Conservation (phyloP, 2,797 vertebrate species). For the Zenarchopterus dispar region DNA sequence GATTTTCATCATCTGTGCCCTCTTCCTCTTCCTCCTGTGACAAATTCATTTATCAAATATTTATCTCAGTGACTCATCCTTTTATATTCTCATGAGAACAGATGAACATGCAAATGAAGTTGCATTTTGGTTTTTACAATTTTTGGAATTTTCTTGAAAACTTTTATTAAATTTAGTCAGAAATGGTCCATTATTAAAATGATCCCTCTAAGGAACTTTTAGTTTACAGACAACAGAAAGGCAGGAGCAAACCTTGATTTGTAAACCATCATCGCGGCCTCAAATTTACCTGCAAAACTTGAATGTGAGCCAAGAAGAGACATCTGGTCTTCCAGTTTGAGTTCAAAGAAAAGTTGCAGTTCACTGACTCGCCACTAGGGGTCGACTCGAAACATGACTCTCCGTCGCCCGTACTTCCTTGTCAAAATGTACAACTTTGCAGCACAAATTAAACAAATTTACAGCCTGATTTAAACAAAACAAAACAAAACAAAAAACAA, state of each 20-base stretch:
- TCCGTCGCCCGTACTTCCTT: too few relatives aligned
- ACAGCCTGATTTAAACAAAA: too few relatives aligned
- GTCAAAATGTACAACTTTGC: too few relatives aligned
- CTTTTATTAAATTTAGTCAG: background rate
- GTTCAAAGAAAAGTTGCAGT: too few relatives aligned
- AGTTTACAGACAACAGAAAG: background rate
- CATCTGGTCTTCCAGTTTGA: too few relatives aligned
- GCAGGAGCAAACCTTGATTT: background rate
- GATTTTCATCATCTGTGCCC: constrained; percentile 1
- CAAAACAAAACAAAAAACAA: too few relatives aligned
- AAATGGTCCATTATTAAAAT: background rate
- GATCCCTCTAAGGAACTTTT: background rate
- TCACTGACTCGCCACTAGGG: too few relatives aligned
- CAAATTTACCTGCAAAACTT: constrained; percentile 1
- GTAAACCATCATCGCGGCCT: background rate
- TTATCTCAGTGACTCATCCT: constrained; percentile 1
- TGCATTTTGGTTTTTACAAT: background rate
- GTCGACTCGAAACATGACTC: too few relatives aligned
- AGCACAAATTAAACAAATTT: too few relatives aligned
- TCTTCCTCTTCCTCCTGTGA: background rate
- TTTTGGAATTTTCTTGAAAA: background rate
- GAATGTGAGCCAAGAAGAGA: background rate
- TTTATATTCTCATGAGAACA: background rate
- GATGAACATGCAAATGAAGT: background rate
- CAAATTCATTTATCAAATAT: constrained; percentile 14